phyloP scores from a whole-genome alignment of 2,888 invertebrate genomes.

The Auanema sp. region DNA sequence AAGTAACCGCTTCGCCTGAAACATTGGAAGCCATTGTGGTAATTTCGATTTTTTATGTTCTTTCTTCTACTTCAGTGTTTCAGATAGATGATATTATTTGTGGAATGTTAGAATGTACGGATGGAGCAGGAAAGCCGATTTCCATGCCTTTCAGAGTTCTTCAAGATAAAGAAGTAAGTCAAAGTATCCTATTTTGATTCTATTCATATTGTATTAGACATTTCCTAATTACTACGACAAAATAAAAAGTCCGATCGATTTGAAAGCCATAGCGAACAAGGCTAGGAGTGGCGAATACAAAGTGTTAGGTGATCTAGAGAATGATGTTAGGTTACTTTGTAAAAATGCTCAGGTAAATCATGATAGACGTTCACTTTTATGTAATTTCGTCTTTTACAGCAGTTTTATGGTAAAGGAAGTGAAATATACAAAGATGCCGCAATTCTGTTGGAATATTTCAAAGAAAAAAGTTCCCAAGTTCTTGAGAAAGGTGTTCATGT shows the following conservation, averaged over 20 bases:
- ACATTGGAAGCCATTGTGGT: constrained; percentile 11
- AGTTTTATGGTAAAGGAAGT: constrained; percentile 92
- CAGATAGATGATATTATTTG: constrained; percentile 81
- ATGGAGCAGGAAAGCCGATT: constrained; percentile 78
- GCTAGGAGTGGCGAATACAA: constrained; percentile 76
- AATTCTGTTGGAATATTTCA: constrained; percentile 74
- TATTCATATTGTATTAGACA: constrained; percentile 67
- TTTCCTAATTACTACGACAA: constrained; percentile 94
- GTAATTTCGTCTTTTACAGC: constrained; percentile 13
- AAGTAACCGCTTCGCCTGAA: background rate
- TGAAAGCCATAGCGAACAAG: constrained; percentile 87
- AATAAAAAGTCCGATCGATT: constrained; percentile 89
- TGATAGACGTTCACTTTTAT: background rate
- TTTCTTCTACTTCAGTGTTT: background rate
- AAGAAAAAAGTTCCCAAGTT: constrained; percentile 31
- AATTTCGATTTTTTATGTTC: background rate
- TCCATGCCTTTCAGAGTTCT: constrained; percentile 86
- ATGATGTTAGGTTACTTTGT: constrained; percentile 85
- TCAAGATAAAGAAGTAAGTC: constrained; percentile 79
- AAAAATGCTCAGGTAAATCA: constrained; percentile 80
- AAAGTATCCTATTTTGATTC: background rate
- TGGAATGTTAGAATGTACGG: constrained; percentile 83
- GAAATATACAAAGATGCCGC: constrained; percentile 91
- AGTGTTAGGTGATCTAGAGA: constrained; percentile 80
- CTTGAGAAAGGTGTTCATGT: constrained; percentile 39